Evolutionary conservation across 2,113 vertebrate genomes (phyloP).

Genomic region (Poeciliopsis prolifica): DNA sequence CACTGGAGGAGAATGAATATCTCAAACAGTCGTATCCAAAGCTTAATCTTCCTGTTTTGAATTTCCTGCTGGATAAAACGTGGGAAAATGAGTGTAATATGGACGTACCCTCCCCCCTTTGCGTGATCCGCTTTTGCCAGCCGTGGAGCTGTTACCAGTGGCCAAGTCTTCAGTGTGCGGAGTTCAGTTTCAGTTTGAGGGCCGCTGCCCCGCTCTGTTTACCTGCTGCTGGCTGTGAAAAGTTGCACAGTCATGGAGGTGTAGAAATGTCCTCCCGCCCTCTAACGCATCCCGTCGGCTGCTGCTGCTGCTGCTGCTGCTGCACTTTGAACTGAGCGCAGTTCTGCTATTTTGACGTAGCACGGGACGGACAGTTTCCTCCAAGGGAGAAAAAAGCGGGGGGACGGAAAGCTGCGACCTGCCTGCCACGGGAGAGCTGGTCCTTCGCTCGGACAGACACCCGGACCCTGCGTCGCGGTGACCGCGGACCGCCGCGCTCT

Average conservation of each 20-base stretch:
- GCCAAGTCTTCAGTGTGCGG: background rate
- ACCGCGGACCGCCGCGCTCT: background rate
- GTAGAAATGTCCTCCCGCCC: constrained; percentile 39
- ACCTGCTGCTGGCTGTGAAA: constrained; percentile 18
- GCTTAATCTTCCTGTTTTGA: background rate
- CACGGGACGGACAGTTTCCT: background rate
- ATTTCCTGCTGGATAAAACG: background rate
- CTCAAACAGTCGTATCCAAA: background rate
- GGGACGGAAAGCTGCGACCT: background rate
- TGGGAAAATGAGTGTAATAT: background rate
- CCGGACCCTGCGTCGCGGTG: background rate
- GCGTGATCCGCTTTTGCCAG: too few relatives aligned
- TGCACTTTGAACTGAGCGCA: background rate
- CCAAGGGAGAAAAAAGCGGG: background rate
- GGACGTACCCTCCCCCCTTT: background rate
- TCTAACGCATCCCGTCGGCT: background rate
- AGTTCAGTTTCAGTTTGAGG: constrained; percentile 57
- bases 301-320: background rate
- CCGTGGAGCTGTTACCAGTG: too few relatives aligned
- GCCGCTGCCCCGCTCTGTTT: constrained; percentile 29
- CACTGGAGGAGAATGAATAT: too few relatives aligned
- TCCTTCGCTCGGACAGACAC: background rate
- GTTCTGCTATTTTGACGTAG: background rate
- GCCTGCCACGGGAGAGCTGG: too few relatives aligned
- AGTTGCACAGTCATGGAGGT: constrained; percentile 79